A percentile compares a stretch with the other conserved stretches of the same genome.
These are phyloP conservation scores for Papilio helenus DNA, from an alignment of 1,140 invertebrate genomes.

Conservation along the genomic window DNA sequence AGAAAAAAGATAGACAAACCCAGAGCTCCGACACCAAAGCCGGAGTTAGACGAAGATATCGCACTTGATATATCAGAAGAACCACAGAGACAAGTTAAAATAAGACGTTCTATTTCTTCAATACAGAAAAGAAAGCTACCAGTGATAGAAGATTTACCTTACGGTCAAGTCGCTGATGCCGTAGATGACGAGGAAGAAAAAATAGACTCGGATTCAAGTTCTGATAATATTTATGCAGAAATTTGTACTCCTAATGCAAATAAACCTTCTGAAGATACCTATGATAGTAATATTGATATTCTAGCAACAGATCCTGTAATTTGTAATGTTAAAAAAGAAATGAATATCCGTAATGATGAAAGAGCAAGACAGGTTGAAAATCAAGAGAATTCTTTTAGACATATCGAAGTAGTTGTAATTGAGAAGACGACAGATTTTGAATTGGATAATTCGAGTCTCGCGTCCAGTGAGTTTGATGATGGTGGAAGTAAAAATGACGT, in stretches of 20 bases:
- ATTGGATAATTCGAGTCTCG: conserved; percentile 73
- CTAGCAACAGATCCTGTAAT: conserved; percentile 77
- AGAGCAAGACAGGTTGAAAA: conserved; percentile 71
- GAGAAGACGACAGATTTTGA: conserved; percentile 78
- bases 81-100: conserved; percentile 68
- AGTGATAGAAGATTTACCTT: conserved; percentile 82
- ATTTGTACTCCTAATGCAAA: conserved; percentile 81
- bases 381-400: conserved; percentile 78
- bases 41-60: conserved; percentile 70
- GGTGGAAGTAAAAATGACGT: conserved; percentile 73
- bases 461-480: conserved; percentile 73
- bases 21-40: conserved; percentile 74
- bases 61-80: conserved; percentile 73
- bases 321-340: conserved; percentile 78
- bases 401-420: conserved; percentile 82
- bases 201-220: conserved; percentile 77
- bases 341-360: conserved; percentile 74
- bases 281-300: conserved; percentile 71
- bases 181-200: conserved; percentile 74
- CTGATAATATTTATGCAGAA: conserved; percentile 85
- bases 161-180: conserved; percentile 81
- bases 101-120: conserved; percentile 79
- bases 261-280: conserved; percentile 69
- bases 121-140: conserved; percentile 81
- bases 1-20: conserved; percentile 79